Evolutionary conservation across 1,140 invertebrate species (phyloP).

Genomic region (Drosophila asahinai): DNA sequence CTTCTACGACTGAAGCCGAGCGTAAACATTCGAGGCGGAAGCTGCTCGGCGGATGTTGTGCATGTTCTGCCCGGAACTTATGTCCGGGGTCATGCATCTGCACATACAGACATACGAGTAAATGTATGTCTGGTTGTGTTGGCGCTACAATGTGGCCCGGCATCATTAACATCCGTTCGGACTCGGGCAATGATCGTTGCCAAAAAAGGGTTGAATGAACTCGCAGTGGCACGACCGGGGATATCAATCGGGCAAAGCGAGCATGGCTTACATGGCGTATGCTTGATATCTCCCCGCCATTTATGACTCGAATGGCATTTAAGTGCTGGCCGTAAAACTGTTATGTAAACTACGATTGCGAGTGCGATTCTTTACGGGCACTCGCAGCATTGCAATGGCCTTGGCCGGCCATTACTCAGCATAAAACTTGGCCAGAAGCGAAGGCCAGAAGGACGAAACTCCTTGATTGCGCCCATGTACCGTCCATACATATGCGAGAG

Average conservation of each 20-base stretch:
- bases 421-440: constrained; percentile 41
- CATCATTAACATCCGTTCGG: constrained; percentile 42
- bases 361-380: constrained; percentile 58
- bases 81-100: constrained; percentile 23
- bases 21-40: constrained; percentile 75
- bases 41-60: constrained; percentile 54
- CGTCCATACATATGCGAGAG: neutral
- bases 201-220: constrained; percentile 48
- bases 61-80: constrained; percentile 41
- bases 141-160: constrained; percentile 37
- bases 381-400: constrained; percentile 42
- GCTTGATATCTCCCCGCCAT: constrained; percentile 39
- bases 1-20: constrained; percentile 65
- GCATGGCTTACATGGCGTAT: constrained; percentile 37
- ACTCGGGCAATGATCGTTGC: constrained; percentile 18
- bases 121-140: neutral
- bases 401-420: constrained; percentile 55
- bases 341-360: constrained; percentile 57
- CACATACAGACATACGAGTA: neutral
- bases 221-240: neutral
- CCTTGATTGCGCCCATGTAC: constrained; percentile 48
- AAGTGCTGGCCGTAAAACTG: constrained; percentile 59
- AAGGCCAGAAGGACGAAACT: constrained; percentile 15
- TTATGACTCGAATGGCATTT: constrained; percentile 52
- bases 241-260: constrained; percentile 48